A percentile compares a stretch with the other conserved stretches of the same genome.
These are phyloP conservation scores for Pyralis farinalis DNA, from an alignment of 2,888 invertebrate species.

Conservation along the genomic window DNA sequence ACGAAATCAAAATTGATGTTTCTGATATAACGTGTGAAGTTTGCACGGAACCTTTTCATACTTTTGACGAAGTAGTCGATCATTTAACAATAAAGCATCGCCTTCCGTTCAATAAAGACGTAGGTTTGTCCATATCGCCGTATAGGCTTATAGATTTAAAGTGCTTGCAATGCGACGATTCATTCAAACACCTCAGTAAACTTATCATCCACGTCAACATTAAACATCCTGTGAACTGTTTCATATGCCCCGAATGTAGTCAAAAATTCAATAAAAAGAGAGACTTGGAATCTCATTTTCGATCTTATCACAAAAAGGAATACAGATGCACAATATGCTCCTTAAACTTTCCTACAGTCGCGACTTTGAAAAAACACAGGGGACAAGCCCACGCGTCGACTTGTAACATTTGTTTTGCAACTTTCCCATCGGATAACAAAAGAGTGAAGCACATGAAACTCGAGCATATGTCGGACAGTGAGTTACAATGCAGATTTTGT, in stretches of 20 bases:
- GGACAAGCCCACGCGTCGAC: constrained; percentile 43
- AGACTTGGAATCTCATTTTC: constrained; percentile 45
- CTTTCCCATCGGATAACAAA: constrained; percentile 42
- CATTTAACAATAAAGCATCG: constrained; percentile 50
- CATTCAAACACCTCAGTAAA: constrained; percentile 39
- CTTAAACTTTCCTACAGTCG: constrained; percentile 33
- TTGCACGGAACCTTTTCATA: constrained; percentile 34
- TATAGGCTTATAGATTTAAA: constrained; percentile 52
- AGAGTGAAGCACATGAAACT: constrained; percentile 52
- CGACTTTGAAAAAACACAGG: constrained; percentile 44
- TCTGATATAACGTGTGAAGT: constrained; percentile 50
- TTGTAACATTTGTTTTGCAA: constrained; percentile 56
- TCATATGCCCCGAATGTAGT: constrained; percentile 43
- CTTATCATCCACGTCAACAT: constrained; percentile 53
- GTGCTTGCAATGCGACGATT: constrained; percentile 48
- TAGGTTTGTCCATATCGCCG: constrained; percentile 35
- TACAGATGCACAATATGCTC: constrained; percentile 48
- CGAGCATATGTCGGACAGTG: constrained; percentile 38
- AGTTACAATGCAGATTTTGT: constrained; percentile 51
- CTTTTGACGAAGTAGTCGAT: constrained; percentile 32
- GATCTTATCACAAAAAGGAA: constrained; percentile 41
- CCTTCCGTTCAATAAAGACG: constrained; percentile 39
- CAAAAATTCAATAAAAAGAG: constrained; percentile 50
- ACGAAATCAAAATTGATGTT: constrained; percentile 61
- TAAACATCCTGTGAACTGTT: constrained; percentile 39